These are phyloP conservation scores for Diarsia dahlii DNA, from an alignment of 2,888 invertebrate genomes.

Conservation along the genomic window DNA sequence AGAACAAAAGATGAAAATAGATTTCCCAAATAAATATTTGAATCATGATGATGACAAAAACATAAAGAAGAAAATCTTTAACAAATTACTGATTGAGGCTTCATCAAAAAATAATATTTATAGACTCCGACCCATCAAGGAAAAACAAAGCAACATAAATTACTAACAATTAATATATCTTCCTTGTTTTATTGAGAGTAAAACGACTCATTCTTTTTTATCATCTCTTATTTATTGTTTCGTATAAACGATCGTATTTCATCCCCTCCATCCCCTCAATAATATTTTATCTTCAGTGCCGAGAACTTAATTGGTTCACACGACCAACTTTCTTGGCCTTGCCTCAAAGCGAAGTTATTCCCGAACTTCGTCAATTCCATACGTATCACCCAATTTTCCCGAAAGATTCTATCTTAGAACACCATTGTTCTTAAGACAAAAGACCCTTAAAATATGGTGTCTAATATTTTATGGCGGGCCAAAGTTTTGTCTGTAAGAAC, in stretches of 20 bases:
- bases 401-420: slow-evolving; percentile 57
- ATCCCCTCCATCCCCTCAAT: slow-evolving; percentile 38
- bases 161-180: slow-evolving; percentile 40
- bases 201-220: slow-evolving; percentile 51
- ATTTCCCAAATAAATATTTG: neutral
- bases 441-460: slow-evolving; percentile 67
- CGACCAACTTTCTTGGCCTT: slow-evolving; percentile 66
- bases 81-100: slow-evolving; percentile 19
- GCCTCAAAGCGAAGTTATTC: slow-evolving; percentile 60
- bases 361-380: slow-evolving; percentile 63
- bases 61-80: neutral
- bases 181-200: slow-evolving; percentile 43
- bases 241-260: slow-evolving; percentile 52
- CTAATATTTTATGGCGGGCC: slow-evolving; percentile 58
- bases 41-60: neutral
- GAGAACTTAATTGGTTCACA: slow-evolving; percentile 63
- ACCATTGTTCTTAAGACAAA: slow-evolving; percentile 64
- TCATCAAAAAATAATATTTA: slow-evolving; percentile 11
- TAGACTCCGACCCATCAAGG: slow-evolving; percentile 3
- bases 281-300: slow-evolving; percentile 57
- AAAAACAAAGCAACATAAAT: slow-evolving; percentile 47
- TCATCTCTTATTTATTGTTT: slow-evolving; percentile 57
- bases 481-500: slow-evolving; percentile 54
- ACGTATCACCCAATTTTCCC: slow-evolving; percentile 65
- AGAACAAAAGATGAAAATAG: neutral